Evolutionary conservation across 2,797 vertebrate genomes (phyloP), one percentile per base, ranked within the genome.

Genomic region (Psittacula derbiana): DNA sequence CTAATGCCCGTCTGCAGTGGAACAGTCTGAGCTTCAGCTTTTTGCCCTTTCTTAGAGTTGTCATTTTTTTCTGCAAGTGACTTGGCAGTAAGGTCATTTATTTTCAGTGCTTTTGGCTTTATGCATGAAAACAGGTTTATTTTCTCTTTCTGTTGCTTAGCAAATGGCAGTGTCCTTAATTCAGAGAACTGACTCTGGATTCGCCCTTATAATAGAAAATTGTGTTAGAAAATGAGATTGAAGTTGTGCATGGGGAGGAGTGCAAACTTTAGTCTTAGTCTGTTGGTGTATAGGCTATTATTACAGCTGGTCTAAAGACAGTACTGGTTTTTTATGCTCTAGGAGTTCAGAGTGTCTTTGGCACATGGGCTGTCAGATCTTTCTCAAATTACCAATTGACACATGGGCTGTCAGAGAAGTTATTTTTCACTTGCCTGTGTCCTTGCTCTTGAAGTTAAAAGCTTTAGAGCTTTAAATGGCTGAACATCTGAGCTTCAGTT

Each of bases 301-400:
- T 38, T 88, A 53, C 40, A 72, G 43, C 60, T 72, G 28, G 8
- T 83, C 80, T 76, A 41, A 89, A 87, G n/a, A 69, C 57, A 67
- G 71, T 85, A 70, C 67, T 0, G 0, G 8, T 61, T 76, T 1
- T 79, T 87, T 15, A 25, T 57, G 58, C 43, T 88, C 30, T 73
- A 76, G 76, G 58, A 84, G 55, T 90, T 90, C 43, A 57, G 53
- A 53, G 8, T 86, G 11, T 64, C 47, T 80, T 84, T 38, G 69
- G 58, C 55, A 60, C 57, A 4, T 33, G 40, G 31, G n/a, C 60
- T 76, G 14, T 66, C 86, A 70, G 36, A 67, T 85, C 94, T 92
- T 94, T 92, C 96, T 95, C 83, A 90, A 30, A 49, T 94, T 95
- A 94, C 95, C 28, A 12, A 0, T 55, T 81, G 88, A 52, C 75